A percentile compares a stretch with the other conserved stretches of the same genome.
phyloP scores from a whole-genome alignment of 2,888 invertebrate species.

The Platycheirus albimanus region DNA sequence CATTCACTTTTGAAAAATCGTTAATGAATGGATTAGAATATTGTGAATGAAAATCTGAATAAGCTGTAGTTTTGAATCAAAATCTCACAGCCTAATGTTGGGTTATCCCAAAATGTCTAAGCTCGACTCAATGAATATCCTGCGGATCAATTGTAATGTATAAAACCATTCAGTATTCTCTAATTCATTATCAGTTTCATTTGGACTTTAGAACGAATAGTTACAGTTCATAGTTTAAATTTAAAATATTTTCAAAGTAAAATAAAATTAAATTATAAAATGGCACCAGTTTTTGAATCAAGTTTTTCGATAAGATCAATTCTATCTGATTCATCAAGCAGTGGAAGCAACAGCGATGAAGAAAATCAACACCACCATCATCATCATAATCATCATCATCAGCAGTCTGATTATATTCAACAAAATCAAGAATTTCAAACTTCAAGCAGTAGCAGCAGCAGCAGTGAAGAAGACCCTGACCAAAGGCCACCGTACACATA shows the following conservation, averaged over 20 bases:
- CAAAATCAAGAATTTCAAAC: conserved; percentile 6
- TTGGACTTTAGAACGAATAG: background rate
- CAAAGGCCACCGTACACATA: conserved; percentile 94
- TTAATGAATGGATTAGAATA: conserved; percentile 7
- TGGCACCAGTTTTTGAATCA: conserved; percentile 52
- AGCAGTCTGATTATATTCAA: conserved; percentile 10
- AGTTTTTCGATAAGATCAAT: conserved; percentile 53
- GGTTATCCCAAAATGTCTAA: conserved; percentile 24
- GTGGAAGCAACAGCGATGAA: conserved; percentile 30
- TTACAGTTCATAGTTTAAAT: background rate
- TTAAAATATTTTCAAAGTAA: background rate
- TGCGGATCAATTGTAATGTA: conserved; percentile 1
- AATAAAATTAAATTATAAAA: background rate
- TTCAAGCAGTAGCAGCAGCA: conserved; percentile 16
- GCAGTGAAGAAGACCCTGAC: conserved; percentile 27
- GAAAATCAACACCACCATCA: conserved; percentile 22
- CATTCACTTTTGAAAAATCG: background rate
- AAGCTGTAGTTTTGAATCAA: too few relatives aligned
- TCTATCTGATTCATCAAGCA: conserved; percentile 34
- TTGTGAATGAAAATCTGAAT: background rate
- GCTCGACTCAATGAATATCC: conserved; percentile 22
- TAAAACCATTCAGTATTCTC: conserved; percentile 8
- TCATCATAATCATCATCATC: conserved; percentile 6
- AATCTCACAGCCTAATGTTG: conserved; percentile 17
- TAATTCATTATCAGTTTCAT: conserved; percentile 1